Percentiles rank a stretch among this genome's conserved stretches.
Evolutionary conservation across 2,797 vertebrate genomes (phyloP).

Genomic region (Diplodus puntazzo): DNA sequence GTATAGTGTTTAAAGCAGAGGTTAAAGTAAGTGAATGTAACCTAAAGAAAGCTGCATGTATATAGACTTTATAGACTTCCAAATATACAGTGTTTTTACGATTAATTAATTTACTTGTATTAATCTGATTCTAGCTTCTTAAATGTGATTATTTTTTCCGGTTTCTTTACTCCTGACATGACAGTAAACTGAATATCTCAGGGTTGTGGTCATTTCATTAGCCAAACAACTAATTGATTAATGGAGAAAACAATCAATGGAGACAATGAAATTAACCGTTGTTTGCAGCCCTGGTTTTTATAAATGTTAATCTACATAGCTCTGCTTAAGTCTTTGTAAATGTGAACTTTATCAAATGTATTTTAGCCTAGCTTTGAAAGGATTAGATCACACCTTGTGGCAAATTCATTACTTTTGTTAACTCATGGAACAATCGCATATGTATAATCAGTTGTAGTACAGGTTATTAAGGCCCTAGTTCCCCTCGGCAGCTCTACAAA

Average conservation of each 20-base stretch:
- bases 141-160: too few relatives aligned
- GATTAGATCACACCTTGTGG: background rate
- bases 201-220: too few relatives aligned
- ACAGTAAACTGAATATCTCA: too few relatives aligned
- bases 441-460: background rate
- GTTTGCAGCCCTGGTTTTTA: background rate
- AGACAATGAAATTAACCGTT: too few relatives aligned
- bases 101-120: too few relatives aligned
- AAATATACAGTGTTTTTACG: too few relatives aligned
- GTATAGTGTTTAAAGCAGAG: background rate
- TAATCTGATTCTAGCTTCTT: too few relatives aligned
- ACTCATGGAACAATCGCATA: background rate
- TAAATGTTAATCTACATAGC: background rate
- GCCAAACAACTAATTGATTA: too few relatives aligned
- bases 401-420: slow-evolving; percentile 17
- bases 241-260: too few relatives aligned
- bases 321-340: background rate
- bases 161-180: too few relatives aligned
- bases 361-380: background rate
- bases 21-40: background rate
- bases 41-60: background rate
- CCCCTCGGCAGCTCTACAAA: slow-evolving; percentile 1
- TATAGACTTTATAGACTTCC: too few relatives aligned
- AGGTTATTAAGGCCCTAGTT: slow-evolving; percentile 14
- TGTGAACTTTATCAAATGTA: background rate